A percentile compares a stretch with the other conserved stretches of the same genome.
phyloP scores from a whole-genome alignment of 2,888 invertebrate genomes.

The Cerastoderma edule region DNA sequence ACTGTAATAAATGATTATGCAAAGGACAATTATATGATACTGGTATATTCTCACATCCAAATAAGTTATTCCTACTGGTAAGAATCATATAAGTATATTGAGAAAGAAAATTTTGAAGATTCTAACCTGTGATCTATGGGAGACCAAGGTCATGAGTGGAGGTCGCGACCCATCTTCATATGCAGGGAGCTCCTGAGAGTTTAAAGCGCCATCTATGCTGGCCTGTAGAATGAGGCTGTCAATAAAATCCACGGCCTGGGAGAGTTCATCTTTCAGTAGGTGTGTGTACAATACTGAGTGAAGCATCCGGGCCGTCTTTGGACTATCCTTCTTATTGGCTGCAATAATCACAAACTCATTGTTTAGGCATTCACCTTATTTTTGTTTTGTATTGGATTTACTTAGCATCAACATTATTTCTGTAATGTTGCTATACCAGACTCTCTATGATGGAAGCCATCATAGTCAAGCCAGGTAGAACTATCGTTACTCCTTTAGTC shows the following conservation, averaged over 20 bases:
- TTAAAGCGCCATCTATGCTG: conserved; percentile 62
- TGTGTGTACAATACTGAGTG: conserved; percentile 80
- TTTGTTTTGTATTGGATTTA: too few species aligned
- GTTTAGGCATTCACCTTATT: too few species aligned
- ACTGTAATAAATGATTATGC: too few species aligned
- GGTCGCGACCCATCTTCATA: conserved; percentile 62
- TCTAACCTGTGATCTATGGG: conserved; percentile 71
- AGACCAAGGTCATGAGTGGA: conserved; percentile 74
- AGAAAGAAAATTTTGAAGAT: neutral
- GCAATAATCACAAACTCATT: too few species aligned
- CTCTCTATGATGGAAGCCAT: too few species aligned
- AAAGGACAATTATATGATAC: neutral
- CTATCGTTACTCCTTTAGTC: too few species aligned
- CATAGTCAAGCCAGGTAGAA: too few species aligned
- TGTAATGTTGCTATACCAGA: too few species aligned
- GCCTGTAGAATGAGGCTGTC: conserved; percentile 75
- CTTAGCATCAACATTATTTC: too few species aligned
- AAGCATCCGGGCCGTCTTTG: conserved; percentile 70
- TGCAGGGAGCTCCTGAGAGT: conserved; percentile 64
- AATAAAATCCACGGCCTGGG: conserved; percentile 72
- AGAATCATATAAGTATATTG: neutral
- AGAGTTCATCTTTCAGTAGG: conserved; percentile 74
- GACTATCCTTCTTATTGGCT: conserved; percentile 62
- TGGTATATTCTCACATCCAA: neutral
- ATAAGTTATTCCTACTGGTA: neutral